A percentile compares a stretch with the other conserved stretches of the same genome.
These are phyloP conservation scores for Neofelis nebulosa DNA, from an alignment of 2,113 vertebrate genomes.

Conservation along the genomic window DNA sequence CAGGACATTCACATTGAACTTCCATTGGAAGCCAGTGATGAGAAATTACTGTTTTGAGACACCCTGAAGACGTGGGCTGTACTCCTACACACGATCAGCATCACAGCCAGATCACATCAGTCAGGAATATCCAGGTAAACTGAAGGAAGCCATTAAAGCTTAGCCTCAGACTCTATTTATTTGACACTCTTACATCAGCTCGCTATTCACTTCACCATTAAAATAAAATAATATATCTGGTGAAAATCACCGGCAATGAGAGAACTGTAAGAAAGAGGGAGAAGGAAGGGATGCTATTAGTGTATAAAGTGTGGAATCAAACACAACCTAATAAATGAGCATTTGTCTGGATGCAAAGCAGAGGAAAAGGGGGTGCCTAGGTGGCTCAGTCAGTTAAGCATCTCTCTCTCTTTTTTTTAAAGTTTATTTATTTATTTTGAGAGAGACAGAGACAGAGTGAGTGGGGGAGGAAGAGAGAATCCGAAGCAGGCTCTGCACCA, in stretches of 20 bases:
- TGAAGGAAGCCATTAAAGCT: neutral
- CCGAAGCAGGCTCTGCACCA: too few relatives aligned
- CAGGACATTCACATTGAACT: neutral
- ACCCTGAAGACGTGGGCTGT: neutral
- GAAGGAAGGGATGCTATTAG: neutral
- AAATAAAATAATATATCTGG: neutral
- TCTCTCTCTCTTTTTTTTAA: too few relatives aligned
- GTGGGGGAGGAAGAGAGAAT: too few relatives aligned
- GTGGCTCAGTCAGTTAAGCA: too few relatives aligned
- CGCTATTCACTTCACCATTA: neutral
- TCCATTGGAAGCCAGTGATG: neutral
- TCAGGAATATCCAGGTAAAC: neutral
- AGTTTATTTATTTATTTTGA: too few relatives aligned
- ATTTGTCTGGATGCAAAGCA: neutral
- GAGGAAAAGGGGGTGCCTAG: neutral
- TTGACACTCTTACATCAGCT: neutral
- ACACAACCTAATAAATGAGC: neutral
- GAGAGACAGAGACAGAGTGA: too few relatives aligned
- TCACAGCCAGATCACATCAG: neutral
- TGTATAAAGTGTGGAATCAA: neutral
- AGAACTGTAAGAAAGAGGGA: neutral
- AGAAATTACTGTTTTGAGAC: neutral
- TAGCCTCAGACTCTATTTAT: neutral
- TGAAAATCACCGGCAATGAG: neutral
- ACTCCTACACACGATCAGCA: neutral